phyloP scores from a whole-genome alignment of 2,113 vertebrate species.

The Bungarus multicinctus region DNA sequence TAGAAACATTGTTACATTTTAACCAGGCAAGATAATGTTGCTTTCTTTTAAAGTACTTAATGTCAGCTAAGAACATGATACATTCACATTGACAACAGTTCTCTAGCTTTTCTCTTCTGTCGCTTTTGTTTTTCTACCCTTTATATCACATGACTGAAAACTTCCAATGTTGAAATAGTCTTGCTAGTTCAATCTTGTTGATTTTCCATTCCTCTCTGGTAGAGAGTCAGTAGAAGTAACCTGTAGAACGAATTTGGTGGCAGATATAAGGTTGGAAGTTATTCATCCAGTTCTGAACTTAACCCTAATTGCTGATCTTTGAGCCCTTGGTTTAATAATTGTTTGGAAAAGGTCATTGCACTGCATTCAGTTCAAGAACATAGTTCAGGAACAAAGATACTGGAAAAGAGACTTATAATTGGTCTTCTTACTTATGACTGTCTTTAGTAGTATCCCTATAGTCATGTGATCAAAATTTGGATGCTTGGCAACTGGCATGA shows the following conservation, averaged over 20 bases:
- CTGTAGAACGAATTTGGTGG: not conserved
- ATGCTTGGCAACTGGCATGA: not conserved
- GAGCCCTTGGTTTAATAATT: not conserved
- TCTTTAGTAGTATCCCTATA: no score
- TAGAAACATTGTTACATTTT: not conserved
- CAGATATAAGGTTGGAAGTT: not conserved
- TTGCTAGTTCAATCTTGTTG: constrained; percentile 14
- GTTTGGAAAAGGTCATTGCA: not conserved
- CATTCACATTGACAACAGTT: not conserved
- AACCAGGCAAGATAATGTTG: not conserved
- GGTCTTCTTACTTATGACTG: not conserved
- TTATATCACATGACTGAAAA: not conserved
- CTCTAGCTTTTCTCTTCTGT: not conserved
- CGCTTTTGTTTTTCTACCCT: not conserved
- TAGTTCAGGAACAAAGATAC: no score
- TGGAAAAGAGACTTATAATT: not conserved
- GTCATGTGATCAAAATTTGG: not conserved
- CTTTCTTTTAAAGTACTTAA: not conserved
- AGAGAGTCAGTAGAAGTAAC: not conserved
- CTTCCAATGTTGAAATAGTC: not conserved
- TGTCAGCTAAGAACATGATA: not conserved
- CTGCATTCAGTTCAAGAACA: not conserved
- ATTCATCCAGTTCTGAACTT: not conserved
- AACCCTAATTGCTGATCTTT: not conserved
- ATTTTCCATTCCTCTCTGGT: constrained; percentile 2